Base-by-base conservation (phyloP, 30 jellyfish, hydroid and myxozoan species). In the Nemopilema nomurai region DNA sequence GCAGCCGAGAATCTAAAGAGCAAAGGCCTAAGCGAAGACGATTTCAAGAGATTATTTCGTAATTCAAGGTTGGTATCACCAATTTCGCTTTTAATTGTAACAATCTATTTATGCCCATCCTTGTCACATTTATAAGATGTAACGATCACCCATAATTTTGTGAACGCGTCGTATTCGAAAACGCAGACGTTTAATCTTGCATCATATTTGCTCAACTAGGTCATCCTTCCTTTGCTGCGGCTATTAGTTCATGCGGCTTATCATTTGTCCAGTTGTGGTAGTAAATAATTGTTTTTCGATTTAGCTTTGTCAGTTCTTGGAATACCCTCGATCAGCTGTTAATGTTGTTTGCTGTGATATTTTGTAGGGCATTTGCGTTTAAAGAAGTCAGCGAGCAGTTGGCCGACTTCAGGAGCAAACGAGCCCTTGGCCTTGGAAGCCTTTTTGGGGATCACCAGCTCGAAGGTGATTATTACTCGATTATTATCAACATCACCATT, bases 391-490 rank as follows among this genome's bases (percentile, higher is more conserved):
- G 92, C 68, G 97, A 90, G 51, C 99, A 95, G 66, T 84, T 95
- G 50, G 97, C 97, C 29, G 99, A 95, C 57, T 95, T 95, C 82
- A 76, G 99, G 28, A 87, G 75, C 89, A 95, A 95, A 50, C 74
- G 99, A 71, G 97, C 97, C 0, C 96, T 95, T 27, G 99, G 99
- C 24, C 87, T 95, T 1, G 99, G 99, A 21, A 96, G 97, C 64
- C 49, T 95, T 7, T 95, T 89, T 73, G 99, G 99, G 20, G 99
- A 95, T 70, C 99, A 95, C 81, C 99, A 95, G 74, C 90, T 95
- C 0, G 97, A 89, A 77, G 99, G 99, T 95, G 41, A 67, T 21
- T 9, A 28, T 16, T 49, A 1, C 30, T 66, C 22, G 73, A 4
- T 64, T 31, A 49, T 18, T 4, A 67, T 8, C 77, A 73, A 13